Evolutionary conservation across 2,797 vertebrate species (phyloP), one percentile per base, ranked within the genome.

Genomic region (Lepus oiostolus): DNA sequence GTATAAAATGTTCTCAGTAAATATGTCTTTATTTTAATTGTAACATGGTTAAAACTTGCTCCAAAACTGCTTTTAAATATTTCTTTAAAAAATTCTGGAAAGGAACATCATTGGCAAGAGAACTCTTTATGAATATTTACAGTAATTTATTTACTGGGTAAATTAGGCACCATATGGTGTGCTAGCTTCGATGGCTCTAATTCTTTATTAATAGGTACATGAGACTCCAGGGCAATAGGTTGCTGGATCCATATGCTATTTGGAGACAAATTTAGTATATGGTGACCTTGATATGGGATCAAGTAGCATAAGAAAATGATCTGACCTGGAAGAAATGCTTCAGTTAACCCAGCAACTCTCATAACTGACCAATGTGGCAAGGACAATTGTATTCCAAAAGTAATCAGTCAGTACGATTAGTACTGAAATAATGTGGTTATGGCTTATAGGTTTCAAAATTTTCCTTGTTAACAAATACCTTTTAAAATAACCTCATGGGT

Each of bases 251-350:
- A 93, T 95, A 95, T 95, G 95, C 88, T 95, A 72, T 91, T 92
- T 65, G 58, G 60, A 95, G 85, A 94, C 84, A 96, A 94, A 94
- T 97, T 97, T 72, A 94, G 82, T 77, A 11, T 91, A 94, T 96
- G 71, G 83, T 96, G 85, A 96, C 91, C 96, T 97, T 95, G 88
- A 4, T 32, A 17, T 19, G 90, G 86, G 93, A 96, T 96, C 87
- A 94, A 94, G 92, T 76, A 32, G 35, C 88, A 68, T 87, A 63
- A 91, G 87, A 87, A 96, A 97, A 92, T 83, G 76, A 97, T 72
- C 21, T 26, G 42, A 97, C 82, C 96, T 97, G 67, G 75, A 85
- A 96, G 88, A 95, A 96, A 74, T 70, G 93, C 67, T 96, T 95
- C 63, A 93, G 94, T 85, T 96, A 95, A 88, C 68, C 28, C 70